Percentiles rank a stretch among this genome's conserved stretches.
Evolutionary conservation across 2,113 vertebrate species (phyloP).

Genomic region (Formicarius rufipectus): DNA sequence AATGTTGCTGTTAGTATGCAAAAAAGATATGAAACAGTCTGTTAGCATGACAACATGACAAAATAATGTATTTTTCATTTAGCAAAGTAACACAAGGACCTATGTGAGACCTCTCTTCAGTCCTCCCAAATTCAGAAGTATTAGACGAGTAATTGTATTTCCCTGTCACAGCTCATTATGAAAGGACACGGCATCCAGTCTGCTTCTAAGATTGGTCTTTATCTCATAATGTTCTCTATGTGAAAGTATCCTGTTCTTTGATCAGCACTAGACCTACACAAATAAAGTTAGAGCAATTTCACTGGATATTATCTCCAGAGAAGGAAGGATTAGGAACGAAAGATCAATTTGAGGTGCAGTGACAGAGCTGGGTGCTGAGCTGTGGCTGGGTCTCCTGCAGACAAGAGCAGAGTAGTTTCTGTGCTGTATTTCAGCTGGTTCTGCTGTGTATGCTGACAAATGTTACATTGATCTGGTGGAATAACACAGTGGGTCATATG

Average conservation of each 20-base stretch:
- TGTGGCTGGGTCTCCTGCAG: neutral
- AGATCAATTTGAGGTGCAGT: neutral
- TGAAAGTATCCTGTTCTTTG: neutral
- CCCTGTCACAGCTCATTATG: neutral
- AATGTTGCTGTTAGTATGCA: neutral
- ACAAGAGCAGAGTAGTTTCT: neutral
- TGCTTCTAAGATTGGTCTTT: neutral
- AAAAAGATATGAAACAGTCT: neutral
- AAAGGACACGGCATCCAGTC: neutral
- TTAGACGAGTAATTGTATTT: neutral
- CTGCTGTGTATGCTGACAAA: neutral
- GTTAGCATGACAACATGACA: neutral
- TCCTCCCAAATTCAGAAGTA: neutral
- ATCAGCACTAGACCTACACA: neutral
- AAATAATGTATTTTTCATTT: neutral
- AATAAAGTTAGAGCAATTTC: neutral
- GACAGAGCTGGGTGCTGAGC: neutral
- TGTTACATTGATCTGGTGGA: neutral
- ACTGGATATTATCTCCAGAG: neutral
- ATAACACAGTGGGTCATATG: neutral
- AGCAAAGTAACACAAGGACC: neutral
- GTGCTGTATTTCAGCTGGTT: neutral
- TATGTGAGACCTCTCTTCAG: neutral
- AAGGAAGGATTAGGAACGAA: neutral
- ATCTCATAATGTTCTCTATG: neutral